Percentiles rank a stretch among this genome's conserved stretches.
Conservation (phyloP, 2,113 vertebrate species). For the Hypanus sabinus region DNA sequence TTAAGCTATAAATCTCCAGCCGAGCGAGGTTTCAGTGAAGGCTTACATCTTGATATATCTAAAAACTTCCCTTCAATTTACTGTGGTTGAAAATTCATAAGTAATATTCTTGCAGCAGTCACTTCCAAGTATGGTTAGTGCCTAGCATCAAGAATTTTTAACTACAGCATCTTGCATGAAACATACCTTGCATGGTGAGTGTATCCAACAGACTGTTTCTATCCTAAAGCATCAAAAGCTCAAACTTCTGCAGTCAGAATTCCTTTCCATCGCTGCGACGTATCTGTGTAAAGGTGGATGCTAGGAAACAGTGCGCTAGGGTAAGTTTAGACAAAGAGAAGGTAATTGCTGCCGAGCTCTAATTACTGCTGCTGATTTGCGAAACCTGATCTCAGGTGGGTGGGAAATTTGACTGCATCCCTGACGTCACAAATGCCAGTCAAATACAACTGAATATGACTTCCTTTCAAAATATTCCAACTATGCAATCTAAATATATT, state of each 20-base stretch:
- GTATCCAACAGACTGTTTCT: conserved; percentile 8
- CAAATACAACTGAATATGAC: conserved; percentile 52
- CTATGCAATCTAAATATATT: neutral
- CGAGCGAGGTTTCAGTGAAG: neutral
- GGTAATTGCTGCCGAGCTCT: conserved; percentile 54
- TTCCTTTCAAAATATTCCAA: conserved; percentile 14
- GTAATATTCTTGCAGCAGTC: neutral
- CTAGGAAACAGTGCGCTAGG: conserved; percentile 47
- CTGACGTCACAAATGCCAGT: conserved; percentile 47
- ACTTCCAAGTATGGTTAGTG: neutral
- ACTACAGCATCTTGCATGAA: neutral
- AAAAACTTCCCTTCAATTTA: conserved; percentile 9
- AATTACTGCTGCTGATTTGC: conserved; percentile 53
- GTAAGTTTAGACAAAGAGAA: conserved; percentile 51
- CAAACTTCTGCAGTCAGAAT: conserved; percentile 46
- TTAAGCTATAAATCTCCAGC: neutral
- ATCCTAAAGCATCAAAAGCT: neutral
- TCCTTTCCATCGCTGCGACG: conserved; percentile 48
- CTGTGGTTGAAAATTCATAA: neutral
- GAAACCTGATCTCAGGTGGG: conserved; percentile 52
- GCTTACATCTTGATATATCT: neutral
- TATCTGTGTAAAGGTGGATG: conserved; percentile 45
- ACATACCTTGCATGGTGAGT: conserved; percentile 27
- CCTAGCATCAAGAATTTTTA: neutral
- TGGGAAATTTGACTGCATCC: conserved; percentile 44